Conservation (phyloP, 1,140 invertebrate genomes). For the Calosoma granatense region DNA sequence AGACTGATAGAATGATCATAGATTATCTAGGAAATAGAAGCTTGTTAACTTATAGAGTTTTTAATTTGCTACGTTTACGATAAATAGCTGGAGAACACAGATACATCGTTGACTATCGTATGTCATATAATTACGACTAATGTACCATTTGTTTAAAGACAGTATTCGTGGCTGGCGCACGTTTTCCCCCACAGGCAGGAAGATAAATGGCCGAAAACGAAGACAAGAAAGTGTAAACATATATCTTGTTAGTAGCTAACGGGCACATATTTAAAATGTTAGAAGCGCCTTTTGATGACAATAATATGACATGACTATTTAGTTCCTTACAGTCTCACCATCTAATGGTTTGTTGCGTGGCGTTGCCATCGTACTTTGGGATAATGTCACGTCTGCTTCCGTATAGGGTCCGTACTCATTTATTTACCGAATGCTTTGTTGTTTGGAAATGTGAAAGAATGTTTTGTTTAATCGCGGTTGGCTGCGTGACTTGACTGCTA, state of each 20-base stretch:
- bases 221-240: not conserved
- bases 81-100: too few relatives aligned
- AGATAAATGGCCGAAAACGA: not conserved
- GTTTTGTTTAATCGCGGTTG: not conserved
- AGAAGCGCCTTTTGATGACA: not conserved
- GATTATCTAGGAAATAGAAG: too few relatives aligned
- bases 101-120: too few relatives aligned
- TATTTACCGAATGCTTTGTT: not conserved
- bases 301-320: not conserved
- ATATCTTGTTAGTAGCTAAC: not conserved
- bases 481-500: not conserved
- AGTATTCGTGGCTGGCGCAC: too few relatives aligned
- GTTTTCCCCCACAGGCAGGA: too few relatives aligned
- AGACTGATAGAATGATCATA: too few relatives aligned
- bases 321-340: not conserved
- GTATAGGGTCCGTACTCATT: not conserved
- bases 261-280: not conserved
- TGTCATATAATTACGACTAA: too few relatives aligned
- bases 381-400: not conserved
- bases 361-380: too few relatives aligned
- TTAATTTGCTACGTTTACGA: too few relatives aligned
- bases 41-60: too few relatives aligned
- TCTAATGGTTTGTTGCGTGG: too few relatives aligned
- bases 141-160: too few relatives aligned
- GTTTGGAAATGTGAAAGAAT: not conserved